A percentile compares a stretch with the other conserved stretches of the same genome.
These are phyloP conservation scores for Montipora capitata DNA, from an alignment of 92 coral and sea anemone species.

Conservation along the genomic window DNA sequence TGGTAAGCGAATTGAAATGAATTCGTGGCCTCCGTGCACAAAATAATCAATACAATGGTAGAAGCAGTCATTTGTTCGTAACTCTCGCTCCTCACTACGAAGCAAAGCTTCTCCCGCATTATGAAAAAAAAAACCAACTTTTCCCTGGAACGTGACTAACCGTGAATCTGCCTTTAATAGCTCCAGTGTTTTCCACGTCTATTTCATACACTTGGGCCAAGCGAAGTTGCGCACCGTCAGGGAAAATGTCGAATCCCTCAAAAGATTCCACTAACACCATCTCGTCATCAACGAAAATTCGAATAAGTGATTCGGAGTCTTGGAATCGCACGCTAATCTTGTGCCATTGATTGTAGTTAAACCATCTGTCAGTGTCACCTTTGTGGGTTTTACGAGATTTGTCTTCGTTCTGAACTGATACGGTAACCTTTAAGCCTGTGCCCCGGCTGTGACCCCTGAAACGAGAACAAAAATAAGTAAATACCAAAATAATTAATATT, in stretches of 20 bases:
- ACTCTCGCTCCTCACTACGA: no score
- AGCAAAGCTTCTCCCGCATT: no score
- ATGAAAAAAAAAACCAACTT: not conserved
- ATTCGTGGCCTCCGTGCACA: no score
- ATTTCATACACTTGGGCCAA: slow-evolving; percentile 76
- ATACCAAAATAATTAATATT: not conserved
- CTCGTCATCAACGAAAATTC: slow-evolving; percentile 69
- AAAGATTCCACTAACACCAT: slow-evolving; percentile 61
- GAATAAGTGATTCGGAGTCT: slow-evolving; percentile 57
- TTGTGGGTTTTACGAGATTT: not conserved
- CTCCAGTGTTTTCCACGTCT: slow-evolving; percentile 48
- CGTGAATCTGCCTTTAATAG: slow-evolving; percentile 56
- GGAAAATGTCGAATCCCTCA: slow-evolving; percentile 30
- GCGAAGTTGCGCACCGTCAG: slow-evolving; percentile 72
- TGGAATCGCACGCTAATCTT: slow-evolving; percentile 77
- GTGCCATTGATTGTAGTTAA: slow-evolving; percentile 68
- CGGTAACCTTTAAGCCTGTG: slow-evolving; percentile 48
- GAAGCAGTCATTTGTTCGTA: no score
- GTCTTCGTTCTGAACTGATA: slow-evolving; percentile 24
- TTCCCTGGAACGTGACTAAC: slow-evolving; percentile 42
- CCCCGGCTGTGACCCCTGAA: slow-evolving; percentile 15
- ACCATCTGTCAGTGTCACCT: not conserved
- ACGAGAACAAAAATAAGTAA: not conserved
- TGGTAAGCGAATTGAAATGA: no score
- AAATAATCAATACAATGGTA: no score